Evolutionary conservation across 2,113 vertebrate species (phyloP), one percentile per base, ranked within the genome.

Genomic region (Chaetops frenatus): DNA sequence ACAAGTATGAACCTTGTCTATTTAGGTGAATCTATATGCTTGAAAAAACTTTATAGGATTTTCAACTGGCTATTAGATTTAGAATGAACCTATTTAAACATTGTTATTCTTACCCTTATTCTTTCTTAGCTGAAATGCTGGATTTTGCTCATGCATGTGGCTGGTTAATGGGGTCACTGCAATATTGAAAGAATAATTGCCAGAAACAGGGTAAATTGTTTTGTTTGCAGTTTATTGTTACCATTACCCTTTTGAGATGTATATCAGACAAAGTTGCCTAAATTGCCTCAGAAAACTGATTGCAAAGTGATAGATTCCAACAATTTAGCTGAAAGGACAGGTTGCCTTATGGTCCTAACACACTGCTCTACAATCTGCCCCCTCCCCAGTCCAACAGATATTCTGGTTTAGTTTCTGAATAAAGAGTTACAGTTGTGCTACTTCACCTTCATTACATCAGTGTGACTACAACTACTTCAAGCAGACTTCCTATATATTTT

Each of bases 51-150:
- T 83, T 35, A 88, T 78, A 88, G 79, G 51, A 69, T 88, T 96
- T 95, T 94, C 85, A 92, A 40, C 44, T 90, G 51, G 64, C 64
- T 90, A 35, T 86, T 83, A 92, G 48, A 88, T 90, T 93, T 86
- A 78, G 74, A 92, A 92, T 51, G 40, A 95, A 90, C 20, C 7
- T 31, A 81, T 92, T 88, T 81, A 78, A 77, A 42, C 36, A 50
- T 5, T 57, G 56, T 53, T 91, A 42, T 91, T 91, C 72, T 90
- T 54, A 36, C 42, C 33, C 25, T 69, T 87, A 65, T 65, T 92
- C 56, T 93, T 84, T 92, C 51, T 93, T 84, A 88, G 82, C 44
- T 72, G 48, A 92, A 94, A 79, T n/a, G 53, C 31, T 88, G 47
- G 50, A 22, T 88, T 94, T 95, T 84, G n/a, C 62, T 96, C 83